A percentile compares a stretch with the other conserved stretches of the same genome.
These are phyloP conservation scores for Neosilurus hyrtlii DNA, from an alignment of 2,797 vertebrate species.

Conservation along the genomic window DNA sequence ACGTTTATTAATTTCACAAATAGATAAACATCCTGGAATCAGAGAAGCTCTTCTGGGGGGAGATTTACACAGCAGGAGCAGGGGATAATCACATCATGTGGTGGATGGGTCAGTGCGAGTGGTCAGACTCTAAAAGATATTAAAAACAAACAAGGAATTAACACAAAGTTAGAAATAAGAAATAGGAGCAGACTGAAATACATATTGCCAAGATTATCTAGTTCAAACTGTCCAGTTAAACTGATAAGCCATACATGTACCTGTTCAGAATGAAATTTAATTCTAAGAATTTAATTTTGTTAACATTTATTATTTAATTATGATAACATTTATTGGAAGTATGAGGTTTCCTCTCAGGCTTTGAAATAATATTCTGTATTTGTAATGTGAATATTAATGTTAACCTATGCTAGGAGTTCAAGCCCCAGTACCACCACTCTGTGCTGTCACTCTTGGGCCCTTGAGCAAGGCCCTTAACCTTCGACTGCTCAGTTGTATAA, in stretches of 20 bases:
- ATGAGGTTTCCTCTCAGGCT: background rate
- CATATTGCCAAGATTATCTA: too few species aligned
- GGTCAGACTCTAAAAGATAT: slow-evolving; percentile 63
- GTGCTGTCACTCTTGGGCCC: too few species aligned
- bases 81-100: slow-evolving; percentile 15
- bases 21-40: slow-evolving; percentile 38
- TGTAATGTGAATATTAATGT: background rate
- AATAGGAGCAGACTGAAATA: background rate
- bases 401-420: background rate
- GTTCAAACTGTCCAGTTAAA: background rate
- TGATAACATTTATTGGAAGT: background rate
- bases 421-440: too few species aligned
- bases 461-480: too few species aligned
- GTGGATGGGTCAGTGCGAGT: slow-evolving; percentile 64
- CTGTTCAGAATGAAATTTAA: background rate
- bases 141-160: background rate
- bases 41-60: slow-evolving; percentile 39
- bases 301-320: background rate
- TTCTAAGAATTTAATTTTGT: background rate
- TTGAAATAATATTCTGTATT: background rate
- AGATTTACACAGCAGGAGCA: slow-evolving; percentile 36
- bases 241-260: background rate
- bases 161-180: background rate
- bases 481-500: too few species aligned
- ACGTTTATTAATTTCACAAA: slow-evolving; percentile 51